Base-by-base conservation (phyloP, 1,140 invertebrate species). In the Drosophila yakuba region DNA sequence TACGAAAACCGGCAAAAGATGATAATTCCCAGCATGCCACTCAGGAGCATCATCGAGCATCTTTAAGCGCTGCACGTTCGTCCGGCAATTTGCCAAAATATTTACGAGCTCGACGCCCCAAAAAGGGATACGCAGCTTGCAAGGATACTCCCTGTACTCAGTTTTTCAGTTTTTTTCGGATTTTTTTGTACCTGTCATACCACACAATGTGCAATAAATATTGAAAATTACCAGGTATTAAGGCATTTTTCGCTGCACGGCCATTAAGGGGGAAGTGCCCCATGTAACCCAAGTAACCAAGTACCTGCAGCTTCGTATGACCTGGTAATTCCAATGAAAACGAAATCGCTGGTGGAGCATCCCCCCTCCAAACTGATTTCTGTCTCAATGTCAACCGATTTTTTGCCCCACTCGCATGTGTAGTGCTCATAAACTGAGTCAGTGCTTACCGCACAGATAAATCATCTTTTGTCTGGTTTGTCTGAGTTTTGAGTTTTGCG, bases 31-130 rank as follows among this genome's bases (percentile, higher is more conserved):
- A 41, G 60, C 78, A 68, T 69, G 25, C 32, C 36, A 38, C 20
- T 23, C 17, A 17, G 17, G 28, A 38, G 35, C 10, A 20, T 1
- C 20, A 20, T 20, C 20, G 36, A 35, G 41, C 52, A 78, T 71
- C 36, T 51, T 54, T 36, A 86, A 59, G 58, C 79, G 59, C 14
- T 59, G 83, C 84, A 89, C 83, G 83, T 88, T 39, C 61, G 38
- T 6, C 23, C 57, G 67, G 84, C 69, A 88, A 88, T 88, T 88
- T 88, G 84, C 84, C 80, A 89, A 88, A 89, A 84, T 88, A 88
- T 88, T 88, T 88, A 88, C 84, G 84, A 88, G 80, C 73, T 45
- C 63, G 54, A 88, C 84, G 76, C 79, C 83, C 82, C 54, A 63
- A 77, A 76, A 74, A 74, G 74, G 84, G 59, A 59, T 72, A 63